Base-by-base conservation (phyloP, 2,797 vertebrate species). In the Microctenopoma lineatum region DNA sequence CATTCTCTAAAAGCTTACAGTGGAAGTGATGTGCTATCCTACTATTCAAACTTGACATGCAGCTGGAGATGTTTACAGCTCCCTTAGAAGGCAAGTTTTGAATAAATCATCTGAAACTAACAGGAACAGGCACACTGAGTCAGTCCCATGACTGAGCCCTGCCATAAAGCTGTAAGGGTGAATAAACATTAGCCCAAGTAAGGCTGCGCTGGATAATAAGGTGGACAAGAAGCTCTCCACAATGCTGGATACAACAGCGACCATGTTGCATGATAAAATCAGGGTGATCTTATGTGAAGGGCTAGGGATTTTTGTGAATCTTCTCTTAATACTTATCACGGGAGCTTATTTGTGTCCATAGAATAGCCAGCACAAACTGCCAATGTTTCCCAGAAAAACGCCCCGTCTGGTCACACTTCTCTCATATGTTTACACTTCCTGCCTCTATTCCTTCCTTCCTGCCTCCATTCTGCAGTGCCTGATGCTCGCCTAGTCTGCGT, bases 41-140 rank as follows among this genome's bases (percentile, higher is more conserved):
- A 56, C 80, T 48, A 69, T 36, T 77, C 66, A 70, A 56, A 68
- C 34, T 29, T 67, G 62, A 71, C 29, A 29, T 57, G 14, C 13
- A 45, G 29, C 18, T 51, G 21, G n/a, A 11, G 13, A 45, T 29
- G 67, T 72, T 44, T 47, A 51, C n/a, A 66, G 5, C 45, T 14
- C 10, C 55, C 29, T 64, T 36, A 42, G 10, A 16, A 18, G 9
- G 4, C 9, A 78, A 21, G 55, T 46, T 57, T 54, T 41, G 39
- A 72, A 44, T 7, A 26, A 63, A 65, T 59, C 7, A 66, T 41
- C n/a, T 39, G 36, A 68, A 44, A 41, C 56, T 44, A 75, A 42
- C 48, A 12, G 41, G 56, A 80, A 52, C 27, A 71, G 45, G 10
- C 5, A 32, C 4, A 5, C 15, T 13, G 42, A 84, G 60, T 44